These are phyloP conservation scores for Sarcoramphus papa DNA, from an alignment of 2,797 vertebrate genomes.

Conservation along the genomic window DNA sequence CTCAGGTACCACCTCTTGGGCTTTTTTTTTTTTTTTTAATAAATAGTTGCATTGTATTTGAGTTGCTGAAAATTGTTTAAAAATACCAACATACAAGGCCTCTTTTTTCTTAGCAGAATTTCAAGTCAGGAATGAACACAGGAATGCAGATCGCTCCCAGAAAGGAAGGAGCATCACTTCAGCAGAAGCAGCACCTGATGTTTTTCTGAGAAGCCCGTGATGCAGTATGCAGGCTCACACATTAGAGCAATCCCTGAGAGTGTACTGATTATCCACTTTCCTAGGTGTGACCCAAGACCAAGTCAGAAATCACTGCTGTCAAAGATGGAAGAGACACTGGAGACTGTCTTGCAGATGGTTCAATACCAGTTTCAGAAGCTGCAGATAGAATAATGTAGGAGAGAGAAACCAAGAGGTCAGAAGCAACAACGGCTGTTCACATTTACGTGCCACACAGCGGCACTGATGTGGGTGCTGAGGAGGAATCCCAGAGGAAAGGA, in stretches of 20 bases:
- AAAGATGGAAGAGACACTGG: not conserved
- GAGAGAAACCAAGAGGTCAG: not conserved
- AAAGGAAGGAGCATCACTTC: not conserved
- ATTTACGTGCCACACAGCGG: rapidly evolving
- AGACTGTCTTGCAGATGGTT: not conserved
- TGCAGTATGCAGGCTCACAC: not conserved
- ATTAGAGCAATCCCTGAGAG: not conserved
- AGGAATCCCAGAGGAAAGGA: not conserved
- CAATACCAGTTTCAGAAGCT: rapidly evolving
- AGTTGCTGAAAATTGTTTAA: not conserved
- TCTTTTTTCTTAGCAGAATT: not conserved
- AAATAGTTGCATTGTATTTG: not conserved
- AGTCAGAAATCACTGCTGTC: not conserved
- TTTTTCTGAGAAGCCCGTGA: not conserved
- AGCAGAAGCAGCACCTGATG: not conserved
- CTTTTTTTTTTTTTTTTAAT: not conserved
- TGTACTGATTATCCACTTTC: rapidly evolving
- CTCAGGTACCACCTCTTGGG: not conserved
- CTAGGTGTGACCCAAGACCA: not conserved
- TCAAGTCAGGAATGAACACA: not conserved
- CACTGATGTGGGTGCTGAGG: rapidly evolving
- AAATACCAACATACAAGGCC: not conserved
- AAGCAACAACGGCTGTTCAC: rapidly evolving
- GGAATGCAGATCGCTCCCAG: not conserved
- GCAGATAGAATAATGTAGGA: not conserved